Evolutionary conservation across 2,797 vertebrate species (phyloP).

Genomic region (Brachyrhaphis roseni): DNA sequence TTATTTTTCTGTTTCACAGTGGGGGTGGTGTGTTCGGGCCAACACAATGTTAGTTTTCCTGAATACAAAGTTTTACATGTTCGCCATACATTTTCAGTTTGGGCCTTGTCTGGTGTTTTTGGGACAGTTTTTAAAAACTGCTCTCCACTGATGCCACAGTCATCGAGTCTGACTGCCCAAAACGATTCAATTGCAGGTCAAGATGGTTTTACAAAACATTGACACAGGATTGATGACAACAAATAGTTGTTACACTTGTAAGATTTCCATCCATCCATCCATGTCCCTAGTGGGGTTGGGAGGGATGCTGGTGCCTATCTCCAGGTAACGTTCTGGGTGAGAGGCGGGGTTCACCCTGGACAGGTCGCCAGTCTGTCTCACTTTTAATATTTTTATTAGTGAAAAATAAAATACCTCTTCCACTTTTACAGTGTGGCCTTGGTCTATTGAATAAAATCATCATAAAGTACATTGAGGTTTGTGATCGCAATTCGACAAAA

Average conservation of each 20-base stretch:
- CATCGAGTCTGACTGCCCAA: background rate
- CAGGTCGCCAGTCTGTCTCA: background rate
- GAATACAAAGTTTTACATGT: background rate
- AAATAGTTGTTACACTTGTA: background rate
- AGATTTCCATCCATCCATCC: background rate
- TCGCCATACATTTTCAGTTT: background rate
- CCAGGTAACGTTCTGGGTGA: too few species aligned
- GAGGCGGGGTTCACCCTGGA: too few species aligned
- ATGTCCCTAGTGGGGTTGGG: too few species aligned
- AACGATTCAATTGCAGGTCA: background rate
- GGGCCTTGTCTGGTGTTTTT: background rate
- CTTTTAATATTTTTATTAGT: background rate
- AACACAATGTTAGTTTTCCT: background rate
- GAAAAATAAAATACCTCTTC: background rate
- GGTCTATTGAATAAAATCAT: background rate
- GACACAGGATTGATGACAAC: background rate
- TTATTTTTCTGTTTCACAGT: background rate
- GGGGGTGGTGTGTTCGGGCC: background rate
- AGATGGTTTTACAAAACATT: background rate
- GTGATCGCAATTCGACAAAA: background rate
- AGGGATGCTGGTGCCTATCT: too few species aligned
- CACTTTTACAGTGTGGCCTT: background rate
- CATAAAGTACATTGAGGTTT: background rate
- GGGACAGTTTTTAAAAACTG: background rate
- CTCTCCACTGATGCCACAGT: background rate